A percentile compares a stretch with the other conserved stretches of the same genome.
Evolutionary conservation across 1,140 invertebrate genomes (phyloP).

Genomic region (Sarcophaga peregrina): DNA sequence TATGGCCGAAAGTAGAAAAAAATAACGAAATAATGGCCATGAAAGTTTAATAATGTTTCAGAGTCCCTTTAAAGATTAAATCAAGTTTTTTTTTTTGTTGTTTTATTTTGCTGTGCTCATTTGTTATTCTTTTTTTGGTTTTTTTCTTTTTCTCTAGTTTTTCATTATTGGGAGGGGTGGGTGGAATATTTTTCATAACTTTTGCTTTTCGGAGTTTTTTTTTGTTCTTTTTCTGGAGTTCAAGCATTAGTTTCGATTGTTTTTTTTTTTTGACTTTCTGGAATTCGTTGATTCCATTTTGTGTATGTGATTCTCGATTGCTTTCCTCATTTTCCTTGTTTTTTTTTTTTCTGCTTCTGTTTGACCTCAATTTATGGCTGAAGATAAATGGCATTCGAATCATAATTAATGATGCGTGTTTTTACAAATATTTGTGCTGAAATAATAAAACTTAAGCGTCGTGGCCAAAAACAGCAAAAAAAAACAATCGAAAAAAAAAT

Average conservation of each 20-base stretch:
- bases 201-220: background rate
- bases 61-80: background rate
- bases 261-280: no score
- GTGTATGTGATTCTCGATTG: no score
- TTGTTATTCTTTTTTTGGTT: background rate
- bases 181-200: no score
- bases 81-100: background rate
- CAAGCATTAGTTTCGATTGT: background rate
- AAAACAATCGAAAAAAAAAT: no score
- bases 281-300: no score
- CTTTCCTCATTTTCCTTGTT: no score
- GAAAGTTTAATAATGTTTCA: constrained; percentile 10
- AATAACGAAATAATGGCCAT: background rate
- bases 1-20: background rate
- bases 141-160: background rate
- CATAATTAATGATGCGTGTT: constrained; percentile 6
- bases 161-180: background rate
- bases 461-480: no score
- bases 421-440: background rate
- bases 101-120: background rate
- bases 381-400: constrained; percentile 2
- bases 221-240: background rate
- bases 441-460: background rate
- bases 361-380: background rate
- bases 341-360: no score